Evolutionary conservation across 2,888 invertebrate species (phyloP).

Genomic region (Pyrocoelia pectoralis): DNA sequence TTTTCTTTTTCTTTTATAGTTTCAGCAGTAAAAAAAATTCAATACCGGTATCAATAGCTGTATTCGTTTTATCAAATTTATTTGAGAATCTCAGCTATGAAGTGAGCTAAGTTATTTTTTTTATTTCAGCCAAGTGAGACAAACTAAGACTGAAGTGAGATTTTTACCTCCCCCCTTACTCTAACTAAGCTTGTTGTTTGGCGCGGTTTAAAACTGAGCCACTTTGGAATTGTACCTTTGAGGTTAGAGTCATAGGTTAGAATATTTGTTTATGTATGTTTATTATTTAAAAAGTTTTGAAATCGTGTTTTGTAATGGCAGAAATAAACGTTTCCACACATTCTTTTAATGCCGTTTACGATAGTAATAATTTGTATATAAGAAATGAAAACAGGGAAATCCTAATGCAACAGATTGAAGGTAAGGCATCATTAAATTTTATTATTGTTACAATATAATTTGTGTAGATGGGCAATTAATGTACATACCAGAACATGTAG

Average conservation of each 20-base stretch:
- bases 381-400: not conserved
- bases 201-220: not conserved
- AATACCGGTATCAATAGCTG: not conserved
- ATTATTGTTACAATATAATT: not conserved
- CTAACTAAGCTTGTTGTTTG: not conserved
- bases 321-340: not conserved
- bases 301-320: constrained; percentile 7
- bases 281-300: not conserved
- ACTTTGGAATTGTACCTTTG: too few relatives aligned
- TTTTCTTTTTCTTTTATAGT: too few relatives aligned
- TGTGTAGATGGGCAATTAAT: constrained; percentile 1
- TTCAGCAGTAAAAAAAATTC: too few relatives aligned
- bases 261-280: constrained; percentile 5
- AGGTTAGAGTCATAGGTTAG: not conserved
- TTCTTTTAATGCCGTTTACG: not conserved
- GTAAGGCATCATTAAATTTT: not conserved
- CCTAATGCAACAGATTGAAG: constrained; percentile 3
- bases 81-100: not conserved
- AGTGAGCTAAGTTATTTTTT: too few relatives aligned
- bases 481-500: not conserved
- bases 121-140: too few relatives aligned
- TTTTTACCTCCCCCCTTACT: too few relatives aligned
- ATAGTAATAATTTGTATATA: constrained; percentile 1
- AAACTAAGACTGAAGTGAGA: too few relatives aligned
- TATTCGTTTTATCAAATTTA: constrained; percentile 5